phyloP scores from a whole-genome alignment of 2,888 invertebrate species.

The Coronaproctus castanopsis region DNA sequence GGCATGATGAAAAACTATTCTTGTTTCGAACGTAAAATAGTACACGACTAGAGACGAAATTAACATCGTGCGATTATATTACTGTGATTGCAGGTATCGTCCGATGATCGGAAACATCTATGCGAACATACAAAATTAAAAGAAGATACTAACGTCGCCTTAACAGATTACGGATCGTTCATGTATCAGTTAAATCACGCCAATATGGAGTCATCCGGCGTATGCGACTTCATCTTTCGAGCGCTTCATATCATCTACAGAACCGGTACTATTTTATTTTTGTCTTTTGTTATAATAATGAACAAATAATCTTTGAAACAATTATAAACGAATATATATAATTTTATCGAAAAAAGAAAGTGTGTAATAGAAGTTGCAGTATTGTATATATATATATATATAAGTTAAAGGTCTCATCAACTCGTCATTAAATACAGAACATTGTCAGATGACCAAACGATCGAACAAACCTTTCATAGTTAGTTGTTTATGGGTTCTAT shows the following conservation, averaged over 20 bases:
- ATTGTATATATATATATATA: no score
- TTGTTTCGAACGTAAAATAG: no score
- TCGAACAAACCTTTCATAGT: no score
- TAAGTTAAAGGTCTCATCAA: no score
- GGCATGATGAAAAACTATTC: no score
- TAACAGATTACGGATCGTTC: constrained; percentile 51
- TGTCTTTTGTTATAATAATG: background rate
- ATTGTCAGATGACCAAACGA: no score
- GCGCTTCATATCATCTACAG: constrained; percentile 51
- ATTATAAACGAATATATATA: background rate
- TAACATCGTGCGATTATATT: no score
- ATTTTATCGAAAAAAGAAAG: no score
- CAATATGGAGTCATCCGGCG: constrained; percentile 50
- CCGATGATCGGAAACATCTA: constrained; percentile 47
- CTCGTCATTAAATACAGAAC: no score
- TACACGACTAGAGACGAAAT: no score
- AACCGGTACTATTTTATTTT: constrained; percentile 33
- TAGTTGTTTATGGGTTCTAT: no score
- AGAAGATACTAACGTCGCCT: constrained; percentile 26
- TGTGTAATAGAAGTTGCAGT: no score
- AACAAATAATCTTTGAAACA: background rate
- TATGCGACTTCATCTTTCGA: constrained; percentile 50
- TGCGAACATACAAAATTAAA: constrained; percentile 41
- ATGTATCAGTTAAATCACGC: constrained; percentile 60
- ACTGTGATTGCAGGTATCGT: constrained; percentile 50